A percentile compares a stretch with the other conserved stretches of the same genome.
Evolutionary conservation across 2,113 vertebrate genomes (phyloP).

Genomic region (Caracal caracal): DNA sequence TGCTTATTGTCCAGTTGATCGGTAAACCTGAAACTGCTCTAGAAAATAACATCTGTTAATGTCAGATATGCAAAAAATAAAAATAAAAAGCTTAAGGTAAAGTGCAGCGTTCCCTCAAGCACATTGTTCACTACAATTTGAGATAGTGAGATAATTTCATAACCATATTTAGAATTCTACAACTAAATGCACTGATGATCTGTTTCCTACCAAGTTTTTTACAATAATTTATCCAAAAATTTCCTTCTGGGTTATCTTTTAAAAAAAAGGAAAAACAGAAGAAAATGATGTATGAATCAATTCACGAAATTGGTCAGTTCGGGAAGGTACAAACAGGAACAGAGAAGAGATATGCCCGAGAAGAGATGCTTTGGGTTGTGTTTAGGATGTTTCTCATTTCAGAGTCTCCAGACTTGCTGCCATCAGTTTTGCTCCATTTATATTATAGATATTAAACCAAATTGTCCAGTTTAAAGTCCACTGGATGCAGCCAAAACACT

Average conservation of each 20-base stretch:
- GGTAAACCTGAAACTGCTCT: background rate
- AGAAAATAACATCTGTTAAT: background rate
- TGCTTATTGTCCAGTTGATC: background rate
- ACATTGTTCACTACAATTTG: background rate
- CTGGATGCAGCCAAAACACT: constrained; percentile 32
- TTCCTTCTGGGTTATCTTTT: background rate
- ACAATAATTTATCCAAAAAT: background rate
- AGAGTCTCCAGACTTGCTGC: background rate
- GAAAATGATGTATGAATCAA: background rate
- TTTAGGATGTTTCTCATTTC: constrained; percentile 43
- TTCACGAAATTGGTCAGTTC: background rate
- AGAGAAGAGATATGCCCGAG: background rate
- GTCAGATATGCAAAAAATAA: background rate
- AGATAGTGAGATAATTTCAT: background rate
- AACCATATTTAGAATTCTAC: background rate
- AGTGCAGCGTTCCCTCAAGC: background rate
- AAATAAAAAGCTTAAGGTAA: background rate
- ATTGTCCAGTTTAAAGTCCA: background rate
- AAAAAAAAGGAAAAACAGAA: background rate
- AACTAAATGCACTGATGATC: background rate
- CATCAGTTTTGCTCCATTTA: background rate
- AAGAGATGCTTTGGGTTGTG: background rate
- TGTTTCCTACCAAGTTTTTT: background rate
- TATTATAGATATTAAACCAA: constrained; percentile 23
- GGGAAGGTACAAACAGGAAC: background rate